Evolutionary conservation across 2,113 vertebrate species (phyloP).

Genomic region (Mesoclemmys tuberculata): DNA sequence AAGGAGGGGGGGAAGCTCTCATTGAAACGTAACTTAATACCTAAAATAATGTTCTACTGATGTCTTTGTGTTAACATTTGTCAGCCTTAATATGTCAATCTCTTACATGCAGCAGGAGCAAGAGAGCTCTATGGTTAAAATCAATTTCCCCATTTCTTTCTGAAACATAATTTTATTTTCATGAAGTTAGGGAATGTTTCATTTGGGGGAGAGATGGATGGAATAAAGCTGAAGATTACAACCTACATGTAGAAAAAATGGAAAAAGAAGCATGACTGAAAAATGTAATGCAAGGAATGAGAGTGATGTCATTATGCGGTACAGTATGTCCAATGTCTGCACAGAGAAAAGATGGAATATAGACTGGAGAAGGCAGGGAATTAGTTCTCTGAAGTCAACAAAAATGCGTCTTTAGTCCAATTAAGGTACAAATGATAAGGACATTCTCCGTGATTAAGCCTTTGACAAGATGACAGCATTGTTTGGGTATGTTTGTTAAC

Average conservation of each 20-base stretch:
- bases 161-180: neutral
- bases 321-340: neutral
- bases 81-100: constrained; percentile 36
- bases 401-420: neutral
- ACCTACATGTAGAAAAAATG: neutral
- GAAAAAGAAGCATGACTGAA: neutral
- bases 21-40: constrained; percentile 44
- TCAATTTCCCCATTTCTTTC: neutral
- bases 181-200: neutral
- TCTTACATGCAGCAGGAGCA: neutral
- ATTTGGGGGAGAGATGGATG: neutral
- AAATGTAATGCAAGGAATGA: neutral
- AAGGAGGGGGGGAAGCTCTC: neutral
- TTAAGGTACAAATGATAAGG: neutral
- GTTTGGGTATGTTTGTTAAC: neutral
- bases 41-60: constrained; percentile 29
- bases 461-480: neutral
- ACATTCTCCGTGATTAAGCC: neutral
- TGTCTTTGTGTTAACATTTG: constrained; percentile 5
- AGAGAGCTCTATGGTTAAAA: neutral
- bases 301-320: neutral
- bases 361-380: neutral
- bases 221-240: neutral
- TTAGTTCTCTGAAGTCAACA: neutral
- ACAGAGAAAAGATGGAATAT: accelerated